phyloP scores from a whole-genome alignment of 2,888 invertebrate species.

The Drosophila villosipedis region DNA sequence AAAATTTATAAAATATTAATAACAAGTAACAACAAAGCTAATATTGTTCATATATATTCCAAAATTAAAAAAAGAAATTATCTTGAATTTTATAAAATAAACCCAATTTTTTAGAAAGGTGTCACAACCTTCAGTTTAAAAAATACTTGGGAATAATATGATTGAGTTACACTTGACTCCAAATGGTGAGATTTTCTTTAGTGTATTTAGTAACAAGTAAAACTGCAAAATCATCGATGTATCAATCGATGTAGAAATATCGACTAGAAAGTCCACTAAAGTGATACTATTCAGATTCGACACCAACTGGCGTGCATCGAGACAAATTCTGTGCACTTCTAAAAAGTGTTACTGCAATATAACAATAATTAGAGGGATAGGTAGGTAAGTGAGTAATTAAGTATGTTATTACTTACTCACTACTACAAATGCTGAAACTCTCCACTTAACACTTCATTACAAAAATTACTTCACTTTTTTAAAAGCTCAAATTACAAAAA shows the following conservation, averaged over 20 bases:
- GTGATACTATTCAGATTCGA: background rate
- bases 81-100: background rate
- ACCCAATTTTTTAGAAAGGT: accelerated
- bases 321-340: background rate
- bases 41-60: background rate
- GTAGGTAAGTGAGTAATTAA: background rate
- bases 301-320: background rate
- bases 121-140: background rate
- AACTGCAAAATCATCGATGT: no score
- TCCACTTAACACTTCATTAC: no score
- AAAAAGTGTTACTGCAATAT: background rate
- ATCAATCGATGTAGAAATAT: background rate
- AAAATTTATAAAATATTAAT: background rate
- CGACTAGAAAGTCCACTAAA: background rate
- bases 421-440: background rate
- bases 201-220: background rate
- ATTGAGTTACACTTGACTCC: background rate
- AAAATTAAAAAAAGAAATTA: no score
- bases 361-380: background rate
- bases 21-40: background rate
- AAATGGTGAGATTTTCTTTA: background rate
- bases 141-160: background rate
- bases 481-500: background rate
- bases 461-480: background rate
- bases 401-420: no score